Percentiles rank a stretch among this genome's conserved stretches.
phyloP scores from a whole-genome alignment of 1,140 invertebrate species.

The Pristionchus pacificus region DNA sequence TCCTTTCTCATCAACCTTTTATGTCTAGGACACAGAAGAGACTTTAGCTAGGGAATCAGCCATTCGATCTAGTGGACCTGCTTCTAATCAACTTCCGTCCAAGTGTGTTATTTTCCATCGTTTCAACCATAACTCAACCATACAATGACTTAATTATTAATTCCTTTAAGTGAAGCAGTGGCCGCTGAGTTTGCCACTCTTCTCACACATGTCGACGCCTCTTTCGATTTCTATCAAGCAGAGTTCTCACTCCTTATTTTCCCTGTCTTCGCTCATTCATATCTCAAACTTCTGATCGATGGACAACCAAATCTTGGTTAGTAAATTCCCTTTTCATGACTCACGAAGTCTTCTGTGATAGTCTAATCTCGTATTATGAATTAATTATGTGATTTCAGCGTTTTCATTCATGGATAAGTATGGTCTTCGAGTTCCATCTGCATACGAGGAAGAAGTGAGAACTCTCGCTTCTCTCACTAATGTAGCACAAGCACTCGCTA shows the following conservation, averaged over 20 bases:
- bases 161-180: constrained; percentile 26
- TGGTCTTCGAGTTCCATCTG: constrained; percentile 9
- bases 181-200: constrained; percentile 27
- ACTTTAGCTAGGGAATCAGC: constrained; percentile 7
- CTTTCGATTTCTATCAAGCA: constrained; percentile 28
- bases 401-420: constrained; percentile 20
- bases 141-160: background rate
- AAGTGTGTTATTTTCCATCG: background rate
- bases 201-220: constrained; percentile 22
- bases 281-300: constrained; percentile 13
- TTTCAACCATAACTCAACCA: background rate
- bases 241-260: constrained; percentile 29
- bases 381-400: constrained; percentile 25
- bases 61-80: constrained; percentile 2
- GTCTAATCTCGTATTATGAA: constrained; percentile 9
- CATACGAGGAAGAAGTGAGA: constrained; percentile 29
- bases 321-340: background rate
- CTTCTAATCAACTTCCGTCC: background rate
- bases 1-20: background rate
- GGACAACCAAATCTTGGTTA: constrained; percentile 6
- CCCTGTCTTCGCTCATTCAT: constrained; percentile 33
- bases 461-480: constrained; percentile 12
- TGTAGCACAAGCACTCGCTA: constrained; percentile 10
- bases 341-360: constrained; percentile 6
- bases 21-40: constrained; percentile 12